Percentiles rank a stretch among this genome's conserved stretches.
Conservation (phyloP, 2,797 vertebrate species). For the Phrynocephalus guinanensis region DNA sequence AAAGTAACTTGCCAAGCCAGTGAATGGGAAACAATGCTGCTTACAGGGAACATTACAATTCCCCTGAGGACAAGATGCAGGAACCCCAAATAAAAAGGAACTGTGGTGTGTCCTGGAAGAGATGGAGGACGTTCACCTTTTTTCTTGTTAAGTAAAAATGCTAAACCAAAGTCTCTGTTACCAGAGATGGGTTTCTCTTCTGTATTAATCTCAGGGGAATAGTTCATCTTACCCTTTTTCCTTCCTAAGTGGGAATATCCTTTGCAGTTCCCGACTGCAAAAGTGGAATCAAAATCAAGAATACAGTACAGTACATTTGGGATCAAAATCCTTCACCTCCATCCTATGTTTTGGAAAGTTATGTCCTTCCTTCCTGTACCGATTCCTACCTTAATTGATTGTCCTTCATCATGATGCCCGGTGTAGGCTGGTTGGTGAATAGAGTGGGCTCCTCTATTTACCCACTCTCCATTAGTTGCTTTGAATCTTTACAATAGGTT, state of each 20-base stretch:
- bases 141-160: background rate
- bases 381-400: background rate
- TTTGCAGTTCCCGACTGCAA: background rate
- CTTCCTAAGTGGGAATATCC: background rate
- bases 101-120: background rate
- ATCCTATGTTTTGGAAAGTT: background rate
- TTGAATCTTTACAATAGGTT: background rate
- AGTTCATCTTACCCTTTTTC: background rate
- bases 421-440: background rate
- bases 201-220: background rate
- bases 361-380: too few species aligned
- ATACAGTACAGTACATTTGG: too few species aligned
- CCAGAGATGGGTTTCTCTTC: background rate
- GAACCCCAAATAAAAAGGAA: background rate
- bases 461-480: background rate
- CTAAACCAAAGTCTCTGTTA: background rate
- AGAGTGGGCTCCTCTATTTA: background rate
- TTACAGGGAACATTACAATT: background rate
- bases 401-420: background rate
- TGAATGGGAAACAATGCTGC: background rate
- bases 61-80: background rate
- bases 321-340: background rate
- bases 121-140: background rate
- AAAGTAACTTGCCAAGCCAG: background rate
- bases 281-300: background rate